Conservation (phyloP, 2,797 vertebrate genomes). For the Macropodus opercularis region DNA sequence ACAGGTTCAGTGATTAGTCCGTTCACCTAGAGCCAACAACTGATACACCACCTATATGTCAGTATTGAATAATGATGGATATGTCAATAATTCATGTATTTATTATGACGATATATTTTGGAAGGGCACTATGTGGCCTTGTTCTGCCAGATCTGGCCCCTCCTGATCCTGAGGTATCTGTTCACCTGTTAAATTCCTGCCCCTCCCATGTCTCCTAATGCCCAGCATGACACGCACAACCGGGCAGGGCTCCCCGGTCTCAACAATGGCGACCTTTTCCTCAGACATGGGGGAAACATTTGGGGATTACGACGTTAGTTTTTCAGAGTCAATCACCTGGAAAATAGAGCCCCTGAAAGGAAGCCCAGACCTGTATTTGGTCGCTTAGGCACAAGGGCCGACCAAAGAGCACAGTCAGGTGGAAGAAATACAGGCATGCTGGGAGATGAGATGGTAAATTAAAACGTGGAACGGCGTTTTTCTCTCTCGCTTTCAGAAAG, state of each 20-base stretch:
- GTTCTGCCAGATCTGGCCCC: constrained; percentile 22
- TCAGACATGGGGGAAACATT: constrained; percentile 86
- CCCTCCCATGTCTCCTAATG: constrained; percentile 78
- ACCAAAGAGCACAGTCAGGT: constrained; percentile 80
- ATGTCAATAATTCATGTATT: neutral
- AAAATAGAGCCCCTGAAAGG: constrained; percentile 85
- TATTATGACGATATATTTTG: no score
- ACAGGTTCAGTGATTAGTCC: no score
- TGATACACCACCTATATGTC: no score
- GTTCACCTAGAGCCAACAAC: no score
- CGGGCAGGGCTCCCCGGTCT: constrained; percentile 63
- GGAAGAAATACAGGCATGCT: constrained; percentile 80
- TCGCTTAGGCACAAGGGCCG: constrained; percentile 55
- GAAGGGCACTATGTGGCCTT: neutral
- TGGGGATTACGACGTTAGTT: constrained; percentile 81
- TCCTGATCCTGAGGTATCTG: constrained; percentile 50
- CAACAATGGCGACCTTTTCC: constrained; percentile 77
- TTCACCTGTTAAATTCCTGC: constrained; percentile 78
- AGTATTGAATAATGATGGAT: no score
- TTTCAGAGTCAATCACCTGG: constrained; percentile 86
- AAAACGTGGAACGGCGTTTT: constrained; percentile 74
- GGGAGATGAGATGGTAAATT: constrained; percentile 79
- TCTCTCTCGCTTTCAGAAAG: constrained; percentile 80
- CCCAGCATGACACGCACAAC: constrained; percentile 84
- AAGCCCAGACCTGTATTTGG: constrained; percentile 76